Evolutionary conservation across 2,113 vertebrate species (phyloP).

Genomic region (Leucosticte australis): DNA sequence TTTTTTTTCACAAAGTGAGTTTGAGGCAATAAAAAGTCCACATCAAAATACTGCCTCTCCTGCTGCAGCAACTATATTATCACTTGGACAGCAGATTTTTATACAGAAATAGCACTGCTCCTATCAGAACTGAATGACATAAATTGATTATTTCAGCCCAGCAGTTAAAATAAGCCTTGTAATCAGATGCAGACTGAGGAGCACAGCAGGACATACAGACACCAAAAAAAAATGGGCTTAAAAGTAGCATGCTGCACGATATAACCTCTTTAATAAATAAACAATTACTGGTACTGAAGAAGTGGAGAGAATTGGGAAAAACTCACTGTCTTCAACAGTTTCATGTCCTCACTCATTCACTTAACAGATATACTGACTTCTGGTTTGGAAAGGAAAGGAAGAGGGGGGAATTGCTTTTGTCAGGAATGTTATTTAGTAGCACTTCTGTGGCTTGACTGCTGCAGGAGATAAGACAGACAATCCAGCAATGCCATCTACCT

Average conservation of each 20-base stretch:
- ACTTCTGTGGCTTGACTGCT: neutral
- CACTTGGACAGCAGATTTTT: neutral
- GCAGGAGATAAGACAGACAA: neutral
- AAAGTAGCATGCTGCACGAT: neutral
- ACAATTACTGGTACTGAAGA: neutral
- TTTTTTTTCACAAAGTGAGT: neutral
- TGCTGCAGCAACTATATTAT: neutral
- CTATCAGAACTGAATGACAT: neutral
- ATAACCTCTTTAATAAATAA: neutral
- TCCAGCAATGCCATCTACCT: neutral
- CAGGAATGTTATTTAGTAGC: neutral
- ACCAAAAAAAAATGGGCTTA: neutral
- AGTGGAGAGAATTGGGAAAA: neutral
- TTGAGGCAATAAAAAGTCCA: neutral
- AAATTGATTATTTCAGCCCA: neutral
- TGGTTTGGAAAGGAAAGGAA: neutral
- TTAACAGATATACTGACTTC: neutral
- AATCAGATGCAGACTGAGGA: neutral
- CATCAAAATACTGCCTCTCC: neutral
- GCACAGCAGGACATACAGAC: neutral
- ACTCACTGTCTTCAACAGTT: neutral
- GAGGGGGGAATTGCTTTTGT: neutral
- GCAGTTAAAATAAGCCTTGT: constrained; percentile 20
- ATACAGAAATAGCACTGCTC: neutral
- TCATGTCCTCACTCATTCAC: neutral